Evolutionary conservation across 2,797 vertebrate species (phyloP).

Genomic region (Sebastes ruberrimus): DNA sequence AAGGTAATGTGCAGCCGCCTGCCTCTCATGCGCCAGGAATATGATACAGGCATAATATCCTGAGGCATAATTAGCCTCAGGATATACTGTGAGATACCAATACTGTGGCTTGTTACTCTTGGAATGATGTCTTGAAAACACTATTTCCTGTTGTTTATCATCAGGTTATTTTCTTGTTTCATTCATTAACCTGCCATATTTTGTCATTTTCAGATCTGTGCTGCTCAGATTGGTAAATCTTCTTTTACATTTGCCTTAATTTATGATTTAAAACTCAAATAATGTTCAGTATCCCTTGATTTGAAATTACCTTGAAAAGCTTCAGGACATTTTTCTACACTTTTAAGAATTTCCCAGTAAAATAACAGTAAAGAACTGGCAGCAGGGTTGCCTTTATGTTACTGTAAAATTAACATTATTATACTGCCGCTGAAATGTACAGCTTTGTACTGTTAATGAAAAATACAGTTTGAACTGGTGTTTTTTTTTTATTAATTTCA

Average conservation of each 20-base stretch:
- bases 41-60: conserved; percentile 61
- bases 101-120: conserved; percentile 17
- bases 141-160: conserved; percentile 24
- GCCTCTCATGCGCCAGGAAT: conserved; percentile 67
- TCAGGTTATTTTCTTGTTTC: conserved; percentile 13
- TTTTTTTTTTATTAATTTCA: no score
- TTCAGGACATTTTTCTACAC: background rate
- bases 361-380: no score
- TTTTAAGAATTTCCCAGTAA: no score
- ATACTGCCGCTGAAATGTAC: accelerated
- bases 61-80: conserved; percentile 62
- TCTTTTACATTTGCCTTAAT: background rate
- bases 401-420: no score
- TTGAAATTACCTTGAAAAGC: background rate
- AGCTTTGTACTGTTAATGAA: no score
- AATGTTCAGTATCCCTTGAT: accelerated
- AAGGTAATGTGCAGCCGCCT: conserved; percentile 80
- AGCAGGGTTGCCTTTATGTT: no score
- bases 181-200: conserved; percentile 32
- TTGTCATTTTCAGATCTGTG: conserved; percentile 86
- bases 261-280: background rate
- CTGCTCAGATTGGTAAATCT: conserved; percentile 84
- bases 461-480: no score
- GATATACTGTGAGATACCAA: conserved; percentile 62
- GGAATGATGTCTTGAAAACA: conserved; percentile 36